Conservation (phyloP, 2,888 invertebrate species). For the Biston stratarius region DNA sequence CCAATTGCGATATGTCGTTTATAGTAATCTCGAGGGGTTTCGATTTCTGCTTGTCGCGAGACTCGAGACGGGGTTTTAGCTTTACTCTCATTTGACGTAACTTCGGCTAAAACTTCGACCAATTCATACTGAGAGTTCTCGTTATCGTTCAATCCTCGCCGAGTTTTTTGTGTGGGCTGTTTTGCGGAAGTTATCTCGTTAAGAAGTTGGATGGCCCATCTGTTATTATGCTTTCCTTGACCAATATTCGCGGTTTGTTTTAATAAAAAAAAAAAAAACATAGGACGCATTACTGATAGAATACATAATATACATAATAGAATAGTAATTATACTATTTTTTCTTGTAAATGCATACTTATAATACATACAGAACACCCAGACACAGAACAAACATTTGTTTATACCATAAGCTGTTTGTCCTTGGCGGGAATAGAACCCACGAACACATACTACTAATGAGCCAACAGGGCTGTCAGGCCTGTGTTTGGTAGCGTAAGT, state of each 20-base stretch:
- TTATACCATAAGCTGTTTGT: too few species aligned
- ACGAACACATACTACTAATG: too few species aligned
- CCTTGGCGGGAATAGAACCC: too few species aligned
- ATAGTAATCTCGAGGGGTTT: conserved; percentile 56
- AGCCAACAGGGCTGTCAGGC: too few species aligned
- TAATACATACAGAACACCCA: too few species aligned
- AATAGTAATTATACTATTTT: too few species aligned
- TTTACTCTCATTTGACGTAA: conserved; percentile 28
- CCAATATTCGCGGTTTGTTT: conserved; percentile 15
- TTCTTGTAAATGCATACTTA: too few species aligned
- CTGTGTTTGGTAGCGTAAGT: background rate
- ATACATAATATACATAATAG: too few species aligned
- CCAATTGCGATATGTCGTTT: conserved; percentile 55
- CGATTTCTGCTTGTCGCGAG: conserved; percentile 51
- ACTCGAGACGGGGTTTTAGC: conserved; percentile 10
- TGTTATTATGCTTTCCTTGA: conserved; percentile 23
- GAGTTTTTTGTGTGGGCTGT: conserved; percentile 23
- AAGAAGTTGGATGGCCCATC: conserved; percentile 25
- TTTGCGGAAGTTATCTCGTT: conserved; percentile 31
- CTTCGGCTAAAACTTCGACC: conserved; percentile 23
- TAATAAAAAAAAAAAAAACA: too few species aligned
- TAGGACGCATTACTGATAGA: too few species aligned
- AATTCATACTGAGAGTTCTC: conserved; percentile 28
- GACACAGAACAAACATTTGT: too few species aligned
- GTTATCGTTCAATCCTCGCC: conserved; percentile 33